Conservation (phyloP, 1,140 invertebrate genomes). For the Drosophila insularis region DNA sequence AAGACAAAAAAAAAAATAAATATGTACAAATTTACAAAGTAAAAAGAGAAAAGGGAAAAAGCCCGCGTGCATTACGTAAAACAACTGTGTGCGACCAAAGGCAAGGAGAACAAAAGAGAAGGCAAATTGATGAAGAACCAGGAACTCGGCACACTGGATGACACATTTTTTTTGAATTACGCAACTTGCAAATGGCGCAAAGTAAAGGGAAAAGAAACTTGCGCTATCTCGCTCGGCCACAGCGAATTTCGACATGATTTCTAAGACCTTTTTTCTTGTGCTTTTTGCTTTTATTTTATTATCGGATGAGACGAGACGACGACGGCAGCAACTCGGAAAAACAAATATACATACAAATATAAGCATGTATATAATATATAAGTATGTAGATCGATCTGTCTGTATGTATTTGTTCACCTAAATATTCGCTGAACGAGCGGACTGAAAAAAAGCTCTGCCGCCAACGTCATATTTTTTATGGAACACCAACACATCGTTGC, state of each 20-base stretch:
- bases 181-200: slow-evolving; percentile 75
- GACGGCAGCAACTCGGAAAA: slow-evolving; percentile 58
- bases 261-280: slow-evolving; percentile 58
- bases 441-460: slow-evolving; percentile 53
- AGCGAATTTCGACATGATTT: slow-evolving; percentile 46
- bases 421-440: slow-evolving; percentile 49
- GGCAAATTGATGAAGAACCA: slow-evolving; percentile 50
- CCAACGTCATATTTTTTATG: slow-evolving; percentile 77
- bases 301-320: slow-evolving; percentile 49
- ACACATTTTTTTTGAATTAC: slow-evolving; percentile 77
- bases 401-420: slow-evolving; percentile 61
- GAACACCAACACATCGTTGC: slow-evolving; percentile 46
- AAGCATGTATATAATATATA: slow-evolving; percentile 29
- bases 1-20: slow-evolving; percentile 11
- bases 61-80: slow-evolving; percentile 70
- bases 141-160: slow-evolving; percentile 65
- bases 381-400: neutral
- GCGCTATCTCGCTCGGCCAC: slow-evolving; percentile 31
- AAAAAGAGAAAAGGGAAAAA: slow-evolving; percentile 23
- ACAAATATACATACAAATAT: slow-evolving; percentile 19
- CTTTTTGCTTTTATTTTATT: slow-evolving; percentile 51
- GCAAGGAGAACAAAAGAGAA: slow-evolving; percentile 12
- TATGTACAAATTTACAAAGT: slow-evolving; percentile 10
- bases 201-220: slow-evolving; percentile 23
- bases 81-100: slow-evolving; percentile 7